Base-by-base conservation (phyloP, 2,888 invertebrate species). In the Hyposoter dolosus region DNA sequence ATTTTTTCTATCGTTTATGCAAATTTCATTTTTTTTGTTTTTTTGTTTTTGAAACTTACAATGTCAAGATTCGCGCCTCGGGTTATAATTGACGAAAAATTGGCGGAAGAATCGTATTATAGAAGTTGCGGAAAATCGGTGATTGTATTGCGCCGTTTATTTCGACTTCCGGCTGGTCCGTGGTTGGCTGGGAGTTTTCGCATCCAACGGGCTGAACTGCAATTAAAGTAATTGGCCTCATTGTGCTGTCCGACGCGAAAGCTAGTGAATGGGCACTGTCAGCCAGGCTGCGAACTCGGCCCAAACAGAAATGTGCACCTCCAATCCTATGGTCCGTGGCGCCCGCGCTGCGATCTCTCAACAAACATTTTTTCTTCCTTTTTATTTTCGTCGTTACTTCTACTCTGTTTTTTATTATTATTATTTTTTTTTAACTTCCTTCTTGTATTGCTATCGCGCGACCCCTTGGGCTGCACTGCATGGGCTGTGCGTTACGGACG, bases 141-240 rank as follows among this genome's bases (percentile, higher is more conserved):
- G 89, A 92, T 90, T 91, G 91, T 91, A 91, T 91, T 90, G 90
- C 90, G 88, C 90, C 91, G 90, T 90, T 92, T 92, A 91, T 89
- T 89, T 88, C 88, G 83, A 91, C 92, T 92, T 92, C 92, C 92
- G 91, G 90, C 89, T 90, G 88, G 82, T 83, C 77, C 80, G 86
- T 88, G 88, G 90, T 89, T 90, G 89, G 90, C 87, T 90, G 91
- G 89, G 90, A 91, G 91, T 90, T 92, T 92, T 92, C 90, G 90
- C 90, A 90, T 91, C 90, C 90, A 91, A 88, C 90, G 89, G 88
- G 84, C 90, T 90, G 90, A 90, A 87, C 91, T 90, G 89, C 91
- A 92, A 92, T 92, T 92, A 92, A 91, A 91, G 91, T 92, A 92
- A 92, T 92, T 92, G 92, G 91, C 89, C 92, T 92, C 89, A 92